phyloP scores from a whole-genome alignment of 2,888 invertebrate genomes.

The Adela reaumurella region DNA sequence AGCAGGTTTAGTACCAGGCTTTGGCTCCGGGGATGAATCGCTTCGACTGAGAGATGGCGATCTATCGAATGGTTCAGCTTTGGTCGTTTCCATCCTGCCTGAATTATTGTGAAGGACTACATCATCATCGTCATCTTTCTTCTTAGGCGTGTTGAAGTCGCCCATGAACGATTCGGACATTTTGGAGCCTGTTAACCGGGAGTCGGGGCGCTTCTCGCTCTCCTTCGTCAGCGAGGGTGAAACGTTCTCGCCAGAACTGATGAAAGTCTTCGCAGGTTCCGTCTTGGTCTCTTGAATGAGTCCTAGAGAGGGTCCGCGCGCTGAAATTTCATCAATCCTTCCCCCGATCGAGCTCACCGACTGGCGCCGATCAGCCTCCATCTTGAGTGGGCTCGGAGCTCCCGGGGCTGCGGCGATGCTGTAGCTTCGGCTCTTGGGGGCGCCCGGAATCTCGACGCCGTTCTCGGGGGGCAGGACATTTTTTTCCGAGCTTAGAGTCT shows the following conservation, averaged over 20 bases:
- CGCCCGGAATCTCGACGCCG: slow-evolving; percentile 34
- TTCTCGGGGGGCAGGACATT: slow-evolving; percentile 33
- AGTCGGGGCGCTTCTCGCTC: slow-evolving; percentile 40
- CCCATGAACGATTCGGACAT: slow-evolving; percentile 51
- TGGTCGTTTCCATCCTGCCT: too few species aligned
- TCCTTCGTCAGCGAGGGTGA: too few species aligned
- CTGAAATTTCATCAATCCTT: slow-evolving; percentile 32
- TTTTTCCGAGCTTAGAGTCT: slow-evolving; percentile 35
- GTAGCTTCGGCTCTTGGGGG: slow-evolving; percentile 50
- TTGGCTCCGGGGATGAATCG: slow-evolving; percentile 48
- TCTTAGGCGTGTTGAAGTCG: slow-evolving; percentile 29
- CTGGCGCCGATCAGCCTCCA: slow-evolving; percentile 49
- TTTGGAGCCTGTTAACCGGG: slow-evolving; percentile 41
- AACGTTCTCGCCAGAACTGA: slow-evolving; percentile 25
- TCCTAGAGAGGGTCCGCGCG: slow-evolving; percentile 37
- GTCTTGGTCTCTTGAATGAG: slow-evolving; percentile 45
- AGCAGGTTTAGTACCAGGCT: slow-evolving; percentile 14
- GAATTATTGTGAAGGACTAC: slow-evolving; percentile 35
- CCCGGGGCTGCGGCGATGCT: slow-evolving; percentile 52
- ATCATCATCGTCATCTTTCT: slow-evolving; percentile 42
- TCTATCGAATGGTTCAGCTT: slow-evolving; percentile 37
- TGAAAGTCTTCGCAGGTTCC: slow-evolving; percentile 37
- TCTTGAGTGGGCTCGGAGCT: slow-evolving; percentile 37
- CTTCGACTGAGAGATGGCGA: slow-evolving; percentile 48
- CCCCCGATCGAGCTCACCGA: slow-evolving; percentile 48